phyloP scores from a whole-genome alignment of 2,888 invertebrate species.

The Drosophila meridiana region DNA sequence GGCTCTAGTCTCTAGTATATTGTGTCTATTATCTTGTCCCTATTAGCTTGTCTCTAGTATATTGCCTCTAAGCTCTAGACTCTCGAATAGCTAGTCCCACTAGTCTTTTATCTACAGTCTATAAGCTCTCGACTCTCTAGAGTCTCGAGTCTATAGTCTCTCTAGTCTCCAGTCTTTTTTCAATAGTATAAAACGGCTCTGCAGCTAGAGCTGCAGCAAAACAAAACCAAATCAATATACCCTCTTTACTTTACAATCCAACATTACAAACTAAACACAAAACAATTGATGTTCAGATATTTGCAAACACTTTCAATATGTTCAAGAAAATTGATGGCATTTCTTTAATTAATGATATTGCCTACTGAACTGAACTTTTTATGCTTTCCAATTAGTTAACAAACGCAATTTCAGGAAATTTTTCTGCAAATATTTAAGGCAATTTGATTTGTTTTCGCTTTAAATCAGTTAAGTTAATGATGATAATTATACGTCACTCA shows the following conservation, averaged over 20 bases:
- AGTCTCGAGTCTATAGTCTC: not conserved
- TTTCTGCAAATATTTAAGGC: not conserved
- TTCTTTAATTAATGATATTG: not conserved
- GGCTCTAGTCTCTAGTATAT: too few species aligned
- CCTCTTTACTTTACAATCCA: not conserved
- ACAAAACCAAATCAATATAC: not conserved
- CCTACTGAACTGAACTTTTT: not conserved
- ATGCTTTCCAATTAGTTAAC: not conserved
- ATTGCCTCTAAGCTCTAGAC: too few species aligned
- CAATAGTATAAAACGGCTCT: too few species aligned
- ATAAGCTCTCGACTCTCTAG: too few species aligned
- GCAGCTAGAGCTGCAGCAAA: too few species aligned
- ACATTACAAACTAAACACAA: not conserved
- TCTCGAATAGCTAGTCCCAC: not conserved
- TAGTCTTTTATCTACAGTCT: not conserved
- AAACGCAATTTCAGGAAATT: too few species aligned
- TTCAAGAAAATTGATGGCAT: not conserved
- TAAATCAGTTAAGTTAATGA: conserved; percentile 29
- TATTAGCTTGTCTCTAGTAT: too few species aligned
- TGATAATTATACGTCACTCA: conserved; percentile 50
- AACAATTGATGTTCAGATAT: not conserved
- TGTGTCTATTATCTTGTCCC: too few species aligned
- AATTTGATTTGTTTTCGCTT: not conserved
- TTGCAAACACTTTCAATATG: not conserved
- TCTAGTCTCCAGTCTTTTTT: not conserved